Percentiles rank a stretch among this genome's conserved stretches.
Conservation (phyloP, 2,888 invertebrate genomes). For the Leptopilina myrica region DNA sequence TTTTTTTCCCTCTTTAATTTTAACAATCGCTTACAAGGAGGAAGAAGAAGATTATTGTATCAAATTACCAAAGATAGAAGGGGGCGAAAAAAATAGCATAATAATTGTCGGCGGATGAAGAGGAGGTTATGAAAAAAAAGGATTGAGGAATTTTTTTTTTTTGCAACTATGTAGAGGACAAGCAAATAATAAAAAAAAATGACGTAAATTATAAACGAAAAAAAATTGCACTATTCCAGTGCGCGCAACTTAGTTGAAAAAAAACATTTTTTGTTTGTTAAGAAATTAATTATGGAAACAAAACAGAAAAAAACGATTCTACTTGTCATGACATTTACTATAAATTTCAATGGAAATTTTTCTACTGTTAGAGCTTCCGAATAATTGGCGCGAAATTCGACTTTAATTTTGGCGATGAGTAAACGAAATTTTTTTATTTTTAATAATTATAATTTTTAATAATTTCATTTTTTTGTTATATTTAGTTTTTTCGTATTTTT, state of each 20-base stretch:
- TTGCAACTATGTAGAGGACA: neutral
- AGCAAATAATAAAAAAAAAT: neutral
- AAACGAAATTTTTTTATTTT: too few species aligned
- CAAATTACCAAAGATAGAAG: slow-evolving; percentile 51
- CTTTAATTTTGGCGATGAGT: neutral
- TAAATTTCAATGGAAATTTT: neutral
- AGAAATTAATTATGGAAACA: slow-evolving; percentile 44
- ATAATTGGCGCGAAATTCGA: neutral
- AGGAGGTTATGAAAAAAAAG: neutral
- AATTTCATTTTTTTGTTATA: too few species aligned
- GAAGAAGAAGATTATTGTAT: slow-evolving; percentile 54
- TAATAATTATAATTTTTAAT: too few species aligned
- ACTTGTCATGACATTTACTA: slow-evolving; percentile 54
- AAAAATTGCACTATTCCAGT: neutral
- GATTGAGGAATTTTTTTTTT: too few species aligned
- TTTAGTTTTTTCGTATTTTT: too few species aligned
- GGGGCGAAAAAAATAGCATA: slow-evolving; percentile 49
- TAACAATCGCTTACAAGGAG: slow-evolving; percentile 50
- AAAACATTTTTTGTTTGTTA: slow-evolving; percentile 14
- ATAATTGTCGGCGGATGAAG: slow-evolving; percentile 35
- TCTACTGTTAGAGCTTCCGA: slow-evolving; percentile 4
- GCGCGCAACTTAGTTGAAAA: neutral
- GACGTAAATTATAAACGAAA: neutral
- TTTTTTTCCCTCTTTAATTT: neutral
- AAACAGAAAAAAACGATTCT: slow-evolving; percentile 48